A percentile compares a stretch with the other conserved stretches of the same genome.
phyloP scores from a whole-genome alignment of 1,140 invertebrate species.

The Sinonovacula constricta region DNA sequence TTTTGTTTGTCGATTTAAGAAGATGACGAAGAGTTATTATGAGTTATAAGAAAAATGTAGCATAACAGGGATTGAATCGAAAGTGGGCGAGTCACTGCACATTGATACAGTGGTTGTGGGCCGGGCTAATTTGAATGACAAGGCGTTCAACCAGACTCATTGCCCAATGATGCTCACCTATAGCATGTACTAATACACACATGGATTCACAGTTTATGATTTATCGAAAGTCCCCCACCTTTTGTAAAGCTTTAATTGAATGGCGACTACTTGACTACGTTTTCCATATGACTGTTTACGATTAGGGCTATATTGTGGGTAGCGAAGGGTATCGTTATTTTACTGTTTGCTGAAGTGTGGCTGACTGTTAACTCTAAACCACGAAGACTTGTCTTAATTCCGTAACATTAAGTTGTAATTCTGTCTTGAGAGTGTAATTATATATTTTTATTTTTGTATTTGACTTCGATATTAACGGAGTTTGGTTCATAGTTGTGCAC shows the following conservation, averaged over 20 bases:
- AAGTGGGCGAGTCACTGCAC: slow-evolving; percentile 32
- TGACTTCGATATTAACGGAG: too few relatives aligned
- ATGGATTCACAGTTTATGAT: slow-evolving; percentile 50
- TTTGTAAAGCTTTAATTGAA: slow-evolving; percentile 44
- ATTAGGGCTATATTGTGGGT: slow-evolving; percentile 25
- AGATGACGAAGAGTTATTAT: too few relatives aligned
- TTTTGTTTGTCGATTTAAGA: too few relatives aligned
- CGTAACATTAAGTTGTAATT: too few relatives aligned
- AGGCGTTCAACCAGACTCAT: slow-evolving; percentile 18
- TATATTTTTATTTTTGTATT: too few relatives aligned
- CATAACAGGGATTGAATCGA: background rate
- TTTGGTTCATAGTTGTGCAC: too few relatives aligned
- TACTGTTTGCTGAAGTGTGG: slow-evolving; percentile 20
- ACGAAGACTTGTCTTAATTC: too few relatives aligned
- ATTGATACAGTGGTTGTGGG: slow-evolving; percentile 7
- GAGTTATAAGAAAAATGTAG: too few relatives aligned
- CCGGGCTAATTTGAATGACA: slow-evolving; percentile 27
- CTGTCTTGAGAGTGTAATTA: too few relatives aligned
- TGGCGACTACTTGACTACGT: slow-evolving; percentile 33
- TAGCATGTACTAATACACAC: slow-evolving; percentile 30
- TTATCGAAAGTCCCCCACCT: slow-evolving; percentile 32
- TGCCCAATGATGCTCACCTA: slow-evolving; percentile 38
- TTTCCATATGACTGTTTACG: slow-evolving; percentile 11
- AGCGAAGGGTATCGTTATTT: slow-evolving; percentile 40
- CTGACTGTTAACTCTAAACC: slow-evolving; percentile 11